These are phyloP conservation scores for Kradibia gibbosae DNA, from an alignment of 1,140 invertebrate species.

Conservation along the genomic window DNA sequence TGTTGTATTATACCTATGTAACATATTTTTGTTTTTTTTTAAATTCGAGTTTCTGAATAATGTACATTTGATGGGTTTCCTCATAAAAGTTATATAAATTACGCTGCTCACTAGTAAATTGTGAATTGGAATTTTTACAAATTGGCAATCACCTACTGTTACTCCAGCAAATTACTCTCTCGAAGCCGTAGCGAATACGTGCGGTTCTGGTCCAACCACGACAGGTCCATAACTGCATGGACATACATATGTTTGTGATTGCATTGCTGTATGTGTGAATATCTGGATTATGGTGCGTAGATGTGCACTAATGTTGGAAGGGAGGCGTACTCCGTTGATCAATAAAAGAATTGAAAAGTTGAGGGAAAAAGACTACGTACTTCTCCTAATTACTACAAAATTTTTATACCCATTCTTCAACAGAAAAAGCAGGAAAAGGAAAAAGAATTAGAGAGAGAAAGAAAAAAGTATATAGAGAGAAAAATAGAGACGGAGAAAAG, in stretches of 20 bases:
- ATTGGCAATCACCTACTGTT: constrained; percentile 64
- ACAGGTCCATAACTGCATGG: constrained; percentile 1
- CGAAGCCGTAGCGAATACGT: constrained; percentile 49
- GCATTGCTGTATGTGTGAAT: background rate
- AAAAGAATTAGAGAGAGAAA: background rate
- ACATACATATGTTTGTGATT: background rate
- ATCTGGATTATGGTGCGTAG: too few relatives aligned
- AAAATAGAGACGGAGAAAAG: background rate
- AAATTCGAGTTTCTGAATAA: constrained; percentile 46
- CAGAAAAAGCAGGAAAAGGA: too few relatives aligned
- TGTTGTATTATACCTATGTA: too few relatives aligned
- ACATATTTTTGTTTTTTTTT: constrained; percentile 32
- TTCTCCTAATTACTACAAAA: constrained; percentile 26
- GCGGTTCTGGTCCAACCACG: constrained; percentile 30
- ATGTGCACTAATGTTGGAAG: background rate
- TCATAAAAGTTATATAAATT: constrained; percentile 36
- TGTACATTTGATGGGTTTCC: constrained; percentile 30
- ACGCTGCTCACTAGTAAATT: constrained; percentile 42
- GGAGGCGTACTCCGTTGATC: constrained; percentile 2
- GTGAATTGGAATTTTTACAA: constrained; percentile 62
- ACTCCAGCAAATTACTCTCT: constrained; percentile 58
- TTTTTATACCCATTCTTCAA: constrained; percentile 27
- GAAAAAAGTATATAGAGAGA: background rate
- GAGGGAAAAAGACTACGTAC: constrained; percentile 11
- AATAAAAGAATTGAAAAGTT: constrained; percentile 49